Evolutionary conservation across 2,797 vertebrate species (phyloP), one percentile per base, ranked within the genome.

Genomic region (Parauchenoglanis punctatus): DNA sequence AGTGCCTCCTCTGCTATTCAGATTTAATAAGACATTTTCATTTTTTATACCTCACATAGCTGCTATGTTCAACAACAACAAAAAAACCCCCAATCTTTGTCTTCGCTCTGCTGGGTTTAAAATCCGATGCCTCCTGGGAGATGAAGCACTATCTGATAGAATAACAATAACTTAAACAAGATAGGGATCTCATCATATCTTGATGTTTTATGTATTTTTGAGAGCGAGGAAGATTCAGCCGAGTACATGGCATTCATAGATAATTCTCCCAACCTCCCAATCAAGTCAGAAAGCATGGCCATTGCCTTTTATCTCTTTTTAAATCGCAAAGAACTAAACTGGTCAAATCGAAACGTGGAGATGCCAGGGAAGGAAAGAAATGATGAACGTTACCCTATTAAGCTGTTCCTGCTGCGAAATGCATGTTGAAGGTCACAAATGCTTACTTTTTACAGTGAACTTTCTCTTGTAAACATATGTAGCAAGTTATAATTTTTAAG

Each of bases 141-240:
- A 83, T 49, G 76, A 82, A 18, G 44, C 65, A 72, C 25, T 80
- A 49, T 84, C 75, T 91, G 84, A 87, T 89, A 63, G 76, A 83
- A 44, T 87, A 83, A 90, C 86, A 86, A 76, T 87, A 76, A 76
- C 84, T 85, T 75, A 83, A 90, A 84, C 65, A 81, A 84, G 77
- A 87, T 85, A 87, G 70, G 76, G 67, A 87, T 88, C 84, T 78
- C 70, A 54, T 81, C 18, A 20, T 40, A 78, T 85, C 76, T 81
- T 81, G 86, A 83, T 85, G 63, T 87, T 89, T 88, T 87, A 81
- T 83, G 83, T 75, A 75, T 89, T 81, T 87, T 68, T 59, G 35
- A 88, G 86, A 78, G 73, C 59, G 63, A 70, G 4, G 65, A 88
- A 40, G 54, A 8, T 58, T 58, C n/a, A 49, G 40, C 28, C 23